Conservation (phyloP, 2,797 vertebrate species). For the Philypnodon macrostomus region DNA sequence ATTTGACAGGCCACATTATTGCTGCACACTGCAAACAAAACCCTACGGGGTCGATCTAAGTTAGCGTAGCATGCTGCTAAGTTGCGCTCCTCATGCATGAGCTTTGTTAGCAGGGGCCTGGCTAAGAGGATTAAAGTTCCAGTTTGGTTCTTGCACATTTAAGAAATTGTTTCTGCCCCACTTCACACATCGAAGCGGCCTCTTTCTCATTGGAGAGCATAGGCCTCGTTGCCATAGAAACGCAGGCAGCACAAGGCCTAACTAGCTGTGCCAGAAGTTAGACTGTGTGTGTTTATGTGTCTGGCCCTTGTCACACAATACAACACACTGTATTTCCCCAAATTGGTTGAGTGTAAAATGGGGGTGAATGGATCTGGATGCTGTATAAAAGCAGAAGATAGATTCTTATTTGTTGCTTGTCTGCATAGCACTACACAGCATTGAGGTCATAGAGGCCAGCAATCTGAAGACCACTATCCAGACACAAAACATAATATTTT, state of each 20-base stretch:
- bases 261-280: slow-evolving; percentile 53
- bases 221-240: slow-evolving; percentile 67
- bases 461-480: too few relatives aligned
- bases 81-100: slow-evolving; percentile 64
- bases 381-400: slow-evolving; percentile 14
- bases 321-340: slow-evolving; percentile 36
- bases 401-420: slow-evolving; percentile 17
- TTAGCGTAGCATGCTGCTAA: slow-evolving; percentile 65
- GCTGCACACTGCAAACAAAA: slow-evolving; percentile 46
- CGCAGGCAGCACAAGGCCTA: slow-evolving; percentile 47
- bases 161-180: slow-evolving; percentile 83
- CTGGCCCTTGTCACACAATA: slow-evolving; percentile 49
- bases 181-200: slow-evolving; percentile 68
- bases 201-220: slow-evolving; percentile 60
- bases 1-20: slow-evolving; percentile 41
- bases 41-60: slow-evolving; percentile 45
- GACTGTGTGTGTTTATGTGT: slow-evolving; percentile 37
- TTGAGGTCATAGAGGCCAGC: too few relatives aligned
- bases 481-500: too few relatives aligned
- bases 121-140: slow-evolving; percentile 83
- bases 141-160: slow-evolving; percentile 80
- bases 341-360: slow-evolving; percentile 39
- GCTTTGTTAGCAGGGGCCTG: slow-evolving; percentile 71
- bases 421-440: too few relatives aligned
- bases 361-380: slow-evolving; percentile 22